These are phyloP conservation scores for Drosophila falleni DNA, from an alignment of 2,888 invertebrate genomes.

Conservation along the genomic window DNA sequence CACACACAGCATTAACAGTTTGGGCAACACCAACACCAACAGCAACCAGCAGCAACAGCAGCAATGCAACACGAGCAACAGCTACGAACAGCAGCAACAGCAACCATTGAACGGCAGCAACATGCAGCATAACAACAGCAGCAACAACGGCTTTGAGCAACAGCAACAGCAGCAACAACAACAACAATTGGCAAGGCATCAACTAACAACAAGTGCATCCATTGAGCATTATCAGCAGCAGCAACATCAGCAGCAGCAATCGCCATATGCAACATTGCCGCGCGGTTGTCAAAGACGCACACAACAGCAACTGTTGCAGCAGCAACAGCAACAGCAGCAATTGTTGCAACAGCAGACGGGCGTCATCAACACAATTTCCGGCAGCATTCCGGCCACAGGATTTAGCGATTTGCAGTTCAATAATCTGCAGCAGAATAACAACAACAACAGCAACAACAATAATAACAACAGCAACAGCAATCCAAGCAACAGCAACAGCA, in stretches of 20 bases:
- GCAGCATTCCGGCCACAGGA: conserved; percentile 80
- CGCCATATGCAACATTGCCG: conserved; percentile 78
- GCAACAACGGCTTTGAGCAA: conserved; percentile 30
- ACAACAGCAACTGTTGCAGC: conserved; percentile 29
- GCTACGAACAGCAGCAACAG: conserved; percentile 43
- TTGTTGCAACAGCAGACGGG: conserved; percentile 49
- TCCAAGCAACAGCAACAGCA: neutral
- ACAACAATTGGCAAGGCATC: conserved; percentile 48
- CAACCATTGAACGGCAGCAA: conserved; percentile 23
- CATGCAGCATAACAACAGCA: conserved; percentile 37
- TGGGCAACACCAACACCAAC: conserved; percentile 48
- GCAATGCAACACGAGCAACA: conserved; percentile 7
- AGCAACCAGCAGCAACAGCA: conserved; percentile 25
- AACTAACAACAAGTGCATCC: conserved; percentile 77
- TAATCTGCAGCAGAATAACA: conserved; percentile 53
- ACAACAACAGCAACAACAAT: conserved; percentile 28
- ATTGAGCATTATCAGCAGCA: conserved; percentile 71
- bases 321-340: conserved; percentile 27
- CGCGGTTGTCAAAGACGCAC: conserved; percentile 47
- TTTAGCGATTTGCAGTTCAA: conserved; percentile 78
- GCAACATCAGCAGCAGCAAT: conserved; percentile 54
- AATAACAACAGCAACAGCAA: conserved; percentile 17
- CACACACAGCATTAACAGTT: conserved; percentile 78
- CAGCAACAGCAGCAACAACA: conserved; percentile 24
- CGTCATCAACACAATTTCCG: conserved; percentile 83